phyloP scores from a whole-genome alignment of 2,113 vertebrate genomes.

The Gopherus evgoodei region DNA sequence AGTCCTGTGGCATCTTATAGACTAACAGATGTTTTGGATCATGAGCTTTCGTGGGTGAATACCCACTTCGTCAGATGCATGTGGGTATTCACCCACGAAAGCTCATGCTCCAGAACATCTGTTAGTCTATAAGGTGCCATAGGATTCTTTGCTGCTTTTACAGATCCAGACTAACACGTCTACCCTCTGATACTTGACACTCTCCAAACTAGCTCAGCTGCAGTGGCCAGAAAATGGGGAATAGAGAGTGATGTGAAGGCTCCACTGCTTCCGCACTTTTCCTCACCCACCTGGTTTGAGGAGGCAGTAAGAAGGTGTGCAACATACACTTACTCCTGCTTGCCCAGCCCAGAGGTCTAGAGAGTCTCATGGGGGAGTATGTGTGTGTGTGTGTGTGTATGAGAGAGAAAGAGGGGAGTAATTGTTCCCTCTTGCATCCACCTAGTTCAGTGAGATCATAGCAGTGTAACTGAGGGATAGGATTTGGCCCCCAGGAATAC shows the following conservation, averaged over 20 bases:
- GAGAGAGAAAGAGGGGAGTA: too few relatives aligned
- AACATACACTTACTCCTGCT: neutral
- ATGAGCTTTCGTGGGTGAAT: too few relatives aligned
- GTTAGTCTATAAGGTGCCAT: too few relatives aligned
- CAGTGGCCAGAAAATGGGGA: neutral
- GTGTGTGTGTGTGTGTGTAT: neutral
- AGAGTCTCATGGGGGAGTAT: fast-evolving
- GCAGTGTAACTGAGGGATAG: fast-evolving
- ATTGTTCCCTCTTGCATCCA: neutral
- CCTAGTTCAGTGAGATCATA: fast-evolving
- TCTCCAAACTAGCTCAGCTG: neutral
- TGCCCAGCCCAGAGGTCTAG: neutral
- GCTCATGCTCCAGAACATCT: too few relatives aligned
- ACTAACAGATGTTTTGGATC: too few relatives aligned
- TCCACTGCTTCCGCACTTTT: neutral
- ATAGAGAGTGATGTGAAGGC: neutral
- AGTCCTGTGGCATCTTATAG: too few relatives aligned
- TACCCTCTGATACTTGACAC: neutral
- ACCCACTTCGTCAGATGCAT: too few relatives aligned
- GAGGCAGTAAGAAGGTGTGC: neutral
- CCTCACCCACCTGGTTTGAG: neutral
- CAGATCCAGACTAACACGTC: too few relatives aligned
- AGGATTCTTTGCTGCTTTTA: too few relatives aligned
- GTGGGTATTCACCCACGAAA: too few relatives aligned
- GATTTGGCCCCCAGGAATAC: fast-evolving